Evolutionary conservation across 2,888 invertebrate species (phyloP), one percentile per base, ranked within the genome.

Genomic region (Acrobasis repandana): DNA sequence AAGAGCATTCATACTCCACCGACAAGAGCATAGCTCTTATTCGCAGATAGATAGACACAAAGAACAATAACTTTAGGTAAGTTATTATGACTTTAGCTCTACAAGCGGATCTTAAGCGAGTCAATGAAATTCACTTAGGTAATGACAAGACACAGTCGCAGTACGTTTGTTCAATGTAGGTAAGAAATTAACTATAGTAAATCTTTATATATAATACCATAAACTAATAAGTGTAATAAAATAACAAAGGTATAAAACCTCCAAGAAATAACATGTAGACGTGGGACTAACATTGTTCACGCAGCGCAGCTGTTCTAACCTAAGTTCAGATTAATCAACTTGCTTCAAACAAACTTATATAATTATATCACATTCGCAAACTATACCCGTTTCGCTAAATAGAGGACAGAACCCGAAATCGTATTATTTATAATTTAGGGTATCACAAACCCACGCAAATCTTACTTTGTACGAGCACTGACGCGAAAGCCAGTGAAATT

Each of bases 351-450:
- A 33, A 52, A 52, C 52, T 36, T 16, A 52, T 52, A 52, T 52
- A 36, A 52, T 52, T 52, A 36, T 36, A 52, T 52, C 8, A 2
- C n/a, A n/a, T 52, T 51, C 28, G 14, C n/a, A 11, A 33, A 15
- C 51, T 49, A 20, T 9, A 49, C 18, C 49, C 49, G 5, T 28
- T 33, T 28, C 14, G 28, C 50, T 50, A 28, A 28, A 14, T 28
- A 8, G 33, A 50, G 50, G n/a, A 43, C n/a, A n/a, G 43, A 43
- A 43, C 43, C 50, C 36, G 2, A 36, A 52, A 36, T 52, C 36
- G 34, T 52, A 36, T 36, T 16, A 52, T 51, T 51, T 52, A 36
- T 36, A 11, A 52, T 51, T 51, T 2, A 51, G 34, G 51, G 51
- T 51, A 51, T 33, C 34, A 33, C 36, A 9, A 11, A 16, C 52